Percentiles rank a stretch among this genome's conserved stretches.
phyloP scores from a whole-genome alignment of 2,113 vertebrate genomes.

The Xenopus tropicalis region DNA sequence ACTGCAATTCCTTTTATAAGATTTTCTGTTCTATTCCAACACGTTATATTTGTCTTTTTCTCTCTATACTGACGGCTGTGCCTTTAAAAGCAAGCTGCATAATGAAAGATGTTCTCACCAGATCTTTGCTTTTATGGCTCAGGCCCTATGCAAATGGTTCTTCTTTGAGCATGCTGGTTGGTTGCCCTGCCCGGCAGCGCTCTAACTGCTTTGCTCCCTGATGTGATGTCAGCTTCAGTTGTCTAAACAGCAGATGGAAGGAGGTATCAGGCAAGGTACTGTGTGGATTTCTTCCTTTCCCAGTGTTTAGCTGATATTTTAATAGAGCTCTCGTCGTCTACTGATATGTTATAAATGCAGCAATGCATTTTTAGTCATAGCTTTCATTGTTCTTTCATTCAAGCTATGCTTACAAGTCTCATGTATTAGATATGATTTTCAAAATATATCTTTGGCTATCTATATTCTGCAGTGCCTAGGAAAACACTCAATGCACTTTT shows the following conservation, averaged over 20 bases:
- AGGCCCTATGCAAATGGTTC: constrained; percentile 62
- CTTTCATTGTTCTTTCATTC: background rate
- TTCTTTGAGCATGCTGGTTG: constrained; percentile 54
- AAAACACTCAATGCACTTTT: no score
- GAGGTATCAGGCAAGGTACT: constrained; percentile 52
- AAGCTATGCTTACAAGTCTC: background rate
- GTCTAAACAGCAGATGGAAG: constrained; percentile 64
- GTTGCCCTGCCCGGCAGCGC: constrained; percentile 54
- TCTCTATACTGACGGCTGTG: constrained; percentile 40
- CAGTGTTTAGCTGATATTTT: constrained; percentile 57
- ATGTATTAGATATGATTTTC: no score
- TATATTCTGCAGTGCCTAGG: no score
- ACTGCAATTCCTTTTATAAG: background rate
- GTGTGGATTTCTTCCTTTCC: constrained; percentile 60
- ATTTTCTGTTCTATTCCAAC: no score
- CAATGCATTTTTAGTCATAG: background rate
- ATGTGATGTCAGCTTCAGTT: constrained; percentile 54
- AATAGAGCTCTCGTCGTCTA: constrained; percentile 54
- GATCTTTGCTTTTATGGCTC: constrained; percentile 48
- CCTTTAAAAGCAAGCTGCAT: constrained; percentile 60
- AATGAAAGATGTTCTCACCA: constrained; percentile 50
- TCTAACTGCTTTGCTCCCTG: constrained; percentile 60
- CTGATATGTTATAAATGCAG: no score
- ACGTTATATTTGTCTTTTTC: background rate
- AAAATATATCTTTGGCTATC: no score